Evolutionary conservation across 2,888 invertebrate genomes (phyloP).

Genomic region (Drosophila diplacantha): DNA sequence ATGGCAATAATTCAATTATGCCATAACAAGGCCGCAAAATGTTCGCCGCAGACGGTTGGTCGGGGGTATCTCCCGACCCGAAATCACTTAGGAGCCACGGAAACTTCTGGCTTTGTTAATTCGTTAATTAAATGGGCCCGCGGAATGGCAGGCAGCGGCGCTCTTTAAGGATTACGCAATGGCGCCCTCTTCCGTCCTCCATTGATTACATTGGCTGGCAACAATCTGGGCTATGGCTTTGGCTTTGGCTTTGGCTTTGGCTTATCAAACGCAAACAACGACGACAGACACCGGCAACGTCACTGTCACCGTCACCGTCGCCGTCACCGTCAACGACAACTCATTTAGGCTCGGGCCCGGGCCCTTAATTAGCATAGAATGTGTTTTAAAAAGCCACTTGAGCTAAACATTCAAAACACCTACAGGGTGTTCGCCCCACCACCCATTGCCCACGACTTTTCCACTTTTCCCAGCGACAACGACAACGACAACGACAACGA

Average conservation of each 20-base stretch:
- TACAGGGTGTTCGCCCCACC: constrained; percentile 41
- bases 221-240: constrained; percentile 45
- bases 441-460: constrained; percentile 19
- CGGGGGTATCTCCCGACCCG: constrained; percentile 16
- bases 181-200: constrained; percentile 21
- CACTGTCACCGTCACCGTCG: constrained; percentile 38
- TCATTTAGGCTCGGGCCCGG: constrained; percentile 55
- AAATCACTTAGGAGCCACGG: constrained; percentile 65
- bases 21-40: constrained; percentile 69
- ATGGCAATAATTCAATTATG: constrained; percentile 72
- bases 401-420: constrained; percentile 73
- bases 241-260: constrained; percentile 43
- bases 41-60: constrained; percentile 47
- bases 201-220: constrained; percentile 67
- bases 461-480: constrained; percentile 28
- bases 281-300: constrained; percentile 30
- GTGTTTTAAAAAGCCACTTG: constrained; percentile 72
- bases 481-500: constrained; percentile 51
- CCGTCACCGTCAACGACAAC: constrained; percentile 57
- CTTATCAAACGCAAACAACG: constrained; percentile 66
- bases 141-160: constrained; percentile 32
- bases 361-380: constrained; percentile 71
- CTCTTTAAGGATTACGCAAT: constrained; percentile 68
- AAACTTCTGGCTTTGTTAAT: constrained; percentile 72
- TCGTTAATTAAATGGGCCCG: constrained; percentile 69